phyloP scores from a whole-genome alignment of 92 coral and sea anemone species.

The Porites divaricata region DNA sequence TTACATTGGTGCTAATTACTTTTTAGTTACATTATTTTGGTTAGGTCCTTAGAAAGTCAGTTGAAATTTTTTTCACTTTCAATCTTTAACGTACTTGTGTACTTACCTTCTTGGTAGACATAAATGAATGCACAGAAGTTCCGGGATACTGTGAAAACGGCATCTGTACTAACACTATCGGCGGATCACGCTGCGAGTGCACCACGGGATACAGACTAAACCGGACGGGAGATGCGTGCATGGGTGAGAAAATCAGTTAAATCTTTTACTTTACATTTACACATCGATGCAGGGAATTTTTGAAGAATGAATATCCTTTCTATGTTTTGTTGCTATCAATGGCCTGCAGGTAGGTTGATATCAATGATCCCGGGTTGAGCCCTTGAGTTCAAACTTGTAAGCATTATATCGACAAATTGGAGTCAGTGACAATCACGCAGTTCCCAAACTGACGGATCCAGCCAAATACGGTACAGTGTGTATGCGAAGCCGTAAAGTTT shows the following conservation, averaged over 20 bases:
- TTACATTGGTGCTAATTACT: too few species aligned
- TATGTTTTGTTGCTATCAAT: too few species aligned
- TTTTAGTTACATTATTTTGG: too few species aligned
- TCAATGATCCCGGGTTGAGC: too few species aligned
- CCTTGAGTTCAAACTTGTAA: too few species aligned
- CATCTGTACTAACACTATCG: constrained; percentile 90
- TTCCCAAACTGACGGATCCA: too few species aligned
- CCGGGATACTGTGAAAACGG: constrained; percentile 86
- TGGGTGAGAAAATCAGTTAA: constrained; percentile 61
- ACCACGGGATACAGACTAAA: constrained; percentile 74
- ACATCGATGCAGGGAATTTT: not conserved
- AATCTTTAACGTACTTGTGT: not conserved
- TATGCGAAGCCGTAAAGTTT: too few species aligned
- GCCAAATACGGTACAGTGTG: too few species aligned
- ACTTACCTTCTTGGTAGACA: constrained; percentile 51
- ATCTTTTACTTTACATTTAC: too few species aligned
- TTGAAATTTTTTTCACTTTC: not conserved
- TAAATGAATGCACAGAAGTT: constrained; percentile 89
- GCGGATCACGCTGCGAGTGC: constrained; percentile 97
- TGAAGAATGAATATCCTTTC: not conserved
- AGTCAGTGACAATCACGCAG: too few species aligned
- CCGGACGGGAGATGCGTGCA: constrained; percentile 73
- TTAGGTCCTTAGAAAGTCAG: not conserved
- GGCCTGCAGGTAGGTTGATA: too few species aligned
- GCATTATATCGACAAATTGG: too few species aligned